Conservation (phyloP, 1,140 invertebrate species). For the Trinorchestia longiramus region DNA sequence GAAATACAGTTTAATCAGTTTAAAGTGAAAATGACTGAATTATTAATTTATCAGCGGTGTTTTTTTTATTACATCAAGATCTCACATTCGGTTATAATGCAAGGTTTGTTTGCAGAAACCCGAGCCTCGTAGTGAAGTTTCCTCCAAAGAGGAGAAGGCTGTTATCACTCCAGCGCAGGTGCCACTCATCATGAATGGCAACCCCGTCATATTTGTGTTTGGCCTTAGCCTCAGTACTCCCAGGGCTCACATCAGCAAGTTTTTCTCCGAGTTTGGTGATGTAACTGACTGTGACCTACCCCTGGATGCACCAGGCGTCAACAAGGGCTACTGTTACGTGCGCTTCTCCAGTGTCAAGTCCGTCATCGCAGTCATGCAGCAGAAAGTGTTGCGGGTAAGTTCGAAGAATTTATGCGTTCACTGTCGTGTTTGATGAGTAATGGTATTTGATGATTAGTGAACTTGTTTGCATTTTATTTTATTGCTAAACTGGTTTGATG, state of each 20-base stretch:
- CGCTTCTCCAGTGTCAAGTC: constrained; percentile 9
- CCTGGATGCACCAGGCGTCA: background rate
- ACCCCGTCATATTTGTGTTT: constrained; percentile 41
- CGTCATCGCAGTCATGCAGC: background rate
- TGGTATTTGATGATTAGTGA: background rate
- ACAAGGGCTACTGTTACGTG: constrained; percentile 34
- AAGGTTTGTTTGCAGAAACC: background rate
- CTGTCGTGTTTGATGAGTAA: background rate
- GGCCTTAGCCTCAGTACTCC: background rate
- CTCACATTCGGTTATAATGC: background rate
- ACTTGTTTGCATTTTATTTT: background rate
- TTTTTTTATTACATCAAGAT: background rate
- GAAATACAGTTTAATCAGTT: background rate
- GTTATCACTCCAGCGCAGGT: background rate
- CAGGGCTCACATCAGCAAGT: background rate
- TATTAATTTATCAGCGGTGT: background rate
- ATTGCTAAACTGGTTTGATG: no score
- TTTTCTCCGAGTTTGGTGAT: background rate
- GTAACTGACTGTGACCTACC: background rate
- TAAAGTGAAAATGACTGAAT: background rate
- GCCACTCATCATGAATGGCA: constrained; percentile 25
- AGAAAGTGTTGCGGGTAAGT: constrained; percentile 11
- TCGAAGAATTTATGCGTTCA: background rate
- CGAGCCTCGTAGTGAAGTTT: background rate
- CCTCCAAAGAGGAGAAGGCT: background rate